Base-by-base conservation (phyloP, 2,888 invertebrate genomes). In the Phanerotoma sp. region DNA sequence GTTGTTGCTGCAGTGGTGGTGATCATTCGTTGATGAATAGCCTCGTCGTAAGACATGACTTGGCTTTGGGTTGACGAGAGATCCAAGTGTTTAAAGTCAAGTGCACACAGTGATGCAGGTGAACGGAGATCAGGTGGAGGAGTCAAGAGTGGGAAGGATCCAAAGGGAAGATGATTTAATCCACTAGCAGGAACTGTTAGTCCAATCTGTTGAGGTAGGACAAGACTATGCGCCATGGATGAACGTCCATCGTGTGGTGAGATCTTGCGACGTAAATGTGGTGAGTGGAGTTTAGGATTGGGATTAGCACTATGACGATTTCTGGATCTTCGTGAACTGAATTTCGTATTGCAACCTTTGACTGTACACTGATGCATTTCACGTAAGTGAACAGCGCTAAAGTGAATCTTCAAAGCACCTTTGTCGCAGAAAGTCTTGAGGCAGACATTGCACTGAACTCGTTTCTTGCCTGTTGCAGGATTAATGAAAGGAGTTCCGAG, bases 331-430 rank as follows among this genome's bases (percentile, higher is more conserved):
- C 98, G 83, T 10, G 96, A 97, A 77, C 96, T 97, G 75, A 98
- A 98, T 95, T 96, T 96, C 95, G 97, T 97, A 76, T 93, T 96
- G 79, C 98, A 98, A 0, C 97, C 97, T 74, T 94, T 94, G 1
- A 99, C 96, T 0, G 98, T 97, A 76, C 99, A 99, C 79, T 95
- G 95, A 79, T 99, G 99, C 98, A 99, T 99, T 81, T 99, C 99
- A 35, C 97, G 86, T 57, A 98, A 80, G 76, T 99, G 99, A 9
- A 99, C 99, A 0, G 99, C 99, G 47, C 96, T 96, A 75, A 97
- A 98, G 77, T 99, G 99, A 6, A 99, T 99, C 80, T 99, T 99
- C 20, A 99, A 82, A 1, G 99, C 99, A 58, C 98, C 99, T 81
- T 99, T 99, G 82, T 99, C 99, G 83, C 99, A 99, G 80, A 99